Base-by-base conservation (phyloP, 2,797 vertebrate genomes). In the Otolemur crassicaudatus region DNA sequence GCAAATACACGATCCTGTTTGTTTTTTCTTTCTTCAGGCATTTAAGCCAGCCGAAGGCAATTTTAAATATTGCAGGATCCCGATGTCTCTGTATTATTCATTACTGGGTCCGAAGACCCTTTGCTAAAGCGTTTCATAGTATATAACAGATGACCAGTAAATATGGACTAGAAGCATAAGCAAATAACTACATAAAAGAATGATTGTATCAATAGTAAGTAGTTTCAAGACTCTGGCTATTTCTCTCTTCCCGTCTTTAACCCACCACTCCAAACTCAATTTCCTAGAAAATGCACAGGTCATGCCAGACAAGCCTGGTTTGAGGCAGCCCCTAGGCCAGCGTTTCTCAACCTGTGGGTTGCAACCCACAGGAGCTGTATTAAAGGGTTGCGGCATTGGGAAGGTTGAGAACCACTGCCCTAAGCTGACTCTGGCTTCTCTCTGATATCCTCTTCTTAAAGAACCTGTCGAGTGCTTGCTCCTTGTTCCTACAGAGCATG, bases 1-100 rank as follows among this genome's bases (percentile, higher is more conserved):
- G 86, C 60, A 84, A 80, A 86, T 56, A 95, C 22, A 83, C 65
- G 7, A 8, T 81, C 61, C 75, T 92, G 34, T 70, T 94, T 92
- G 31, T 65, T 46, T 31, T 89, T 95, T 95, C 43, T 69, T 73
- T 65, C 13, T 60, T 23, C 0, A 19, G 13, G 72, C 31, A 65
- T 56, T 91, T 58, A 76, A 96, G 92, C 43, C 69, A 83, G 31
- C 56, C 46, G 25, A 94, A 60, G 43, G 34, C 70, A 67, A 63
- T 87, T 72, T 95, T 60, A 67, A 92, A 80, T 72, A 63, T 25
- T 73, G 37, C 17, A 81, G 16, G 31, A 72, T 58, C 70, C 46
- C 23, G 46, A 8, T 2, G 1, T 40, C 17, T 63, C 87, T 65
- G 4, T 37, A 16, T 65, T 70, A 31, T 69, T 92, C 34, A 85